Conservation (phyloP, 2,888 invertebrate species). For the Agrochola circellaris region DNA sequence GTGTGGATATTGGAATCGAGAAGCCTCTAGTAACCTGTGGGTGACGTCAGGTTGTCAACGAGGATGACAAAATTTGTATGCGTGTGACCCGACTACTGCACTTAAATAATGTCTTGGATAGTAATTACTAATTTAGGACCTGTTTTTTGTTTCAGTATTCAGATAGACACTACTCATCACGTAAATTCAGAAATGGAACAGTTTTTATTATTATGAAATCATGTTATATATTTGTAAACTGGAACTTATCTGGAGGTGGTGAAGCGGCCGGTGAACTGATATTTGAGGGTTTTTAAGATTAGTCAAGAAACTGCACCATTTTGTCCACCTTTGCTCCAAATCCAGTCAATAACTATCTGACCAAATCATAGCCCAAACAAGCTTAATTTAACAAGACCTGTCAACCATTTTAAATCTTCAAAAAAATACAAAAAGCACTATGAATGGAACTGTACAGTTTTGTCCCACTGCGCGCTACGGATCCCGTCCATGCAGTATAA, state of each 20-base stretch:
- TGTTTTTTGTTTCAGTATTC: background rate
- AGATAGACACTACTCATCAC: background rate
- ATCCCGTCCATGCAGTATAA: slow-evolving; percentile 64
- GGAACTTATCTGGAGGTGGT: background rate
- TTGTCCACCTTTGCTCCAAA: background rate
- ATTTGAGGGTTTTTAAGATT: background rate
- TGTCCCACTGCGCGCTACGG: slow-evolving; percentile 23
- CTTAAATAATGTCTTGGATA: no score
- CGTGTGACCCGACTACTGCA: no score
- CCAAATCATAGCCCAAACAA: background rate
- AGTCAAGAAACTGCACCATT: background rate
- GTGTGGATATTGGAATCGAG: background rate
- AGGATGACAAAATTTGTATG: background rate
- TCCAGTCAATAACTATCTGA: background rate
- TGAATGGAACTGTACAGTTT: slow-evolving; percentile 12
- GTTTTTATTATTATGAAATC: background rate
- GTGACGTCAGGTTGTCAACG: no score
- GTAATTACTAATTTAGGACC: background rate
- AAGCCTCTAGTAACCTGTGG: background rate
- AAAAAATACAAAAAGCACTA: slow-evolving; percentile 21
- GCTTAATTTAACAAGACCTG: background rate
- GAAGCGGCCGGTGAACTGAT: no score
- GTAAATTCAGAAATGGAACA: background rate
- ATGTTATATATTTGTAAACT: background rate
- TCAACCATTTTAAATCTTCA: slow-evolving; percentile 2